Evolutionary conservation across 2,113 vertebrate species (phyloP).

Genomic region (Lipophrys pholis): DNA sequence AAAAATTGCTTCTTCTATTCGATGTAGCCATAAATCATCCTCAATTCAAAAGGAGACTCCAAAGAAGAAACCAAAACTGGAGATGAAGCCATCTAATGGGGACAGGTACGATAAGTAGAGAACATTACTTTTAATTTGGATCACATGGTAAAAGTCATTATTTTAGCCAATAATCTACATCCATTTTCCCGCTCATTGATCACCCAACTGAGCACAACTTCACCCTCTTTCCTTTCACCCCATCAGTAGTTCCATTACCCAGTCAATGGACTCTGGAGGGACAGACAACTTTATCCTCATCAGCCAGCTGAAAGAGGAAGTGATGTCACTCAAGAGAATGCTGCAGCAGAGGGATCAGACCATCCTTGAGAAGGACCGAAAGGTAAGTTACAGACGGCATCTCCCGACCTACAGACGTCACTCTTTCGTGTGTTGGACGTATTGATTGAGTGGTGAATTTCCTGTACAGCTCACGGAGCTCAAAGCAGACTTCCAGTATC

Average conservation of each 20-base stretch:
- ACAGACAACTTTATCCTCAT: constrained; percentile 99
- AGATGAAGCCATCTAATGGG: constrained; percentile 99
- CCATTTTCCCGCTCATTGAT: neutral
- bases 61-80: constrained; percentile 99
- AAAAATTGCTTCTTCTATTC: too few species aligned
- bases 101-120: constrained; percentile 87
- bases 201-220: neutral
- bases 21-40: constrained; percentile 97
- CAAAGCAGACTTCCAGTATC: constrained; percentile 99
- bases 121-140: neutral
- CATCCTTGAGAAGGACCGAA: constrained; percentile 97
- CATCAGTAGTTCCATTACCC: constrained; percentile 96
- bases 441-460: constrained; percentile 21
- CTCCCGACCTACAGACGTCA: too few species aligned
- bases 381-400: constrained; percentile 79
- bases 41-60: constrained; percentile 99
- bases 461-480: constrained; percentile 91
- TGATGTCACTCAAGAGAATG: constrained; percentile 97
- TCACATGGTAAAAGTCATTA: neutral
- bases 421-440: neutral
- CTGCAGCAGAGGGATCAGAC: constrained; percentile 98
- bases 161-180: neutral
- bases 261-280: constrained; percentile 97
- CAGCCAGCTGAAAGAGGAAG: constrained; percentile 99
- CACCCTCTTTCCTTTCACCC: constrained; percentile 12